Base-by-base conservation (phyloP, 2,113 vertebrate genomes). In the Anoura caudifer region DNA sequence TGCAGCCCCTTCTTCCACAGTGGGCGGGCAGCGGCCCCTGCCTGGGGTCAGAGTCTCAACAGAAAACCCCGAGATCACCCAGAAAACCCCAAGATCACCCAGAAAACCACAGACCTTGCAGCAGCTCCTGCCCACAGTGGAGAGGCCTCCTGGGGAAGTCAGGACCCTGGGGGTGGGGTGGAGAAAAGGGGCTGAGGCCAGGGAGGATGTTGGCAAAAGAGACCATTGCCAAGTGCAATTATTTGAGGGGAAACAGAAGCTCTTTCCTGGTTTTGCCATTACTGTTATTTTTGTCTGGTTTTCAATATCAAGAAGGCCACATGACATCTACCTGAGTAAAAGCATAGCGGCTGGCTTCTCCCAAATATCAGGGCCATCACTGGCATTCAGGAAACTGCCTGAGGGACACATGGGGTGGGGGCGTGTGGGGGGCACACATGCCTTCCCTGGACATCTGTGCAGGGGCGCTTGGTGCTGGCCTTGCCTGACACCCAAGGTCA, bases 11-110 rank as follows among this genome's bases (percentile, higher is more conserved):
- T 3, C 76, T 76, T 96, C 92, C 86, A 63, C 92, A 47, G 89
- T 36, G 83, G 80, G 85, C 72, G 14, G 86, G 26, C 28, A 43
- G 65, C 19, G 7, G 89, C 13, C 63, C 26, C 65, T 15, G 69
- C 20, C 38, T 0, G 0, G 3, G 67, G 7, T 1, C 19, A 0
- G 20, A 11, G 4, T 63, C 26, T 33, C 54, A 75, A 10, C 24
- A 75, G 26, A 47, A 45, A 45, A 75, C 72, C 72, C 41, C 41
- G 4, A 9, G 72, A 45, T 59, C 33, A 52, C 56, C 36, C 47
- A 75, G 59, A 45, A 87, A 86, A 14, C 36, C 76, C n/a, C 41
- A 9, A 8, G 70, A 43, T 59, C 33, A 59, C 56, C 36, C 47
- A 75, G 59, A 45, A 87, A 86, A 14, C 36, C 76, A 24, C 19